Percentiles rank a stretch among this genome's conserved stretches.
These are phyloP conservation scores for Cryptus armator DNA, from an alignment of 2,888 invertebrate genomes.

Conservation along the genomic window DNA sequence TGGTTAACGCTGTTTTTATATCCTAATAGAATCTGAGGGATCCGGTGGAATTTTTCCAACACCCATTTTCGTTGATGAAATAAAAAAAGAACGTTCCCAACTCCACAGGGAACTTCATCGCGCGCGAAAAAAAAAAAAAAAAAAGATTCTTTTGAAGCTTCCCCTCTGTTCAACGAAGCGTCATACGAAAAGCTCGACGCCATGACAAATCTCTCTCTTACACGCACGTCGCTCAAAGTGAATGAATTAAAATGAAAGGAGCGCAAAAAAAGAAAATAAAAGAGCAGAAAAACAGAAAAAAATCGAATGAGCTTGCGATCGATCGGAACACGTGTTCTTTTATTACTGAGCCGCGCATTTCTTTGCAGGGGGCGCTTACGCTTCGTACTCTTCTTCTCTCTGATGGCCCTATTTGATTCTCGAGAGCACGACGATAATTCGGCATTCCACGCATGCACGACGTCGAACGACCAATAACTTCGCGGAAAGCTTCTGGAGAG, in stretches of 20 bases:
- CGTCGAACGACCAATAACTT: conserved; percentile 57
- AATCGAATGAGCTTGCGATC: conserved; percentile 22
- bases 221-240: conserved; percentile 41
- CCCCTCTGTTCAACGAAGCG: conserved; percentile 8
- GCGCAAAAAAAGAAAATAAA: neutral
- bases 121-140: conserved; percentile 40
- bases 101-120: neutral
- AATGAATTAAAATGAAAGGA: conserved; percentile 35
- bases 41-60: neutral
- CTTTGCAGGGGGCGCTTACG: conserved; percentile 8
- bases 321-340: neutral
- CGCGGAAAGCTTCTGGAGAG: conserved; percentile 31
- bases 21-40: neutral
- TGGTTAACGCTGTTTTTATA: neutral
- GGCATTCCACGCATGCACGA: conserved; percentile 56
- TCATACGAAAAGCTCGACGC: conserved; percentile 20
- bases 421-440: conserved; percentile 32
- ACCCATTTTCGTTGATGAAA: neutral
- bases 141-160: conserved; percentile 57
- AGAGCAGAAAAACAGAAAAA: neutral
- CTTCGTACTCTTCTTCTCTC: neutral
- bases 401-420: neutral
- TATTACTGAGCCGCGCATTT: neutral
- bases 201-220: conserved; percentile 36
- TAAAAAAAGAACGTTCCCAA: neutral